Evolutionary conservation across 2,888 invertebrate species (phyloP), one percentile per base, ranked within the genome.

Genomic region (Lasioglossum leucozonium): DNA sequence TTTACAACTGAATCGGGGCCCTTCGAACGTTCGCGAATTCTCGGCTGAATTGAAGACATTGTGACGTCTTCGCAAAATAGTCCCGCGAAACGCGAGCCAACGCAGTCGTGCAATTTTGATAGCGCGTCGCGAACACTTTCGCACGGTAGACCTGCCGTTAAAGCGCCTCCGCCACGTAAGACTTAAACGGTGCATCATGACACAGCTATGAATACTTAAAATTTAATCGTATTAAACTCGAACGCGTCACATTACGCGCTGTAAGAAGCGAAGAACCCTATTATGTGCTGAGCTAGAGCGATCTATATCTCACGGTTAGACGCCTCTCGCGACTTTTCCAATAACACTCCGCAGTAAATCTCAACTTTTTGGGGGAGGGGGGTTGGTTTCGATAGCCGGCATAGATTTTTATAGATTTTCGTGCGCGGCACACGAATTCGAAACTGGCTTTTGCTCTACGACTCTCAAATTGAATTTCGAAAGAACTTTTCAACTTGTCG

Each of bases 271-370:
- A 58, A 58, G 58, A 58, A 26, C 58, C 58, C 58, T 58, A 58
- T 58, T 58, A 58, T 58, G 58, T 58, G 58, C 58, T 58, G 58
- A 58, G 26, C 58, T n/a, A n/a, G 58, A 58, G 26, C 58, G 58
- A 26, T 58, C 26, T 26, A 58, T 58, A 26, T 58, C 58, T 58
- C 13, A 58, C 58, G 26, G 58, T 11, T 58, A 13, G 26, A 26
- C 58, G 26, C 58, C 26, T 58, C 26, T 13, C n/a, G 0, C 58
- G 26, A 58, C 26, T 58, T 58, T 58, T 26, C 26, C 58, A n/a
- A 58, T 58, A 58, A 58, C 58, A 26, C 47, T 47, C 16, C 16
- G 4, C 47, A 18, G 18, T 18, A 18, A 47, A 47, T 47, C 18
- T 47, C 40, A 40, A 40, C 40, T 40, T 40, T 40, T 40, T 40